phyloP scores from a whole-genome alignment of 2,888 invertebrate species.

The Beris morrisii region DNA sequence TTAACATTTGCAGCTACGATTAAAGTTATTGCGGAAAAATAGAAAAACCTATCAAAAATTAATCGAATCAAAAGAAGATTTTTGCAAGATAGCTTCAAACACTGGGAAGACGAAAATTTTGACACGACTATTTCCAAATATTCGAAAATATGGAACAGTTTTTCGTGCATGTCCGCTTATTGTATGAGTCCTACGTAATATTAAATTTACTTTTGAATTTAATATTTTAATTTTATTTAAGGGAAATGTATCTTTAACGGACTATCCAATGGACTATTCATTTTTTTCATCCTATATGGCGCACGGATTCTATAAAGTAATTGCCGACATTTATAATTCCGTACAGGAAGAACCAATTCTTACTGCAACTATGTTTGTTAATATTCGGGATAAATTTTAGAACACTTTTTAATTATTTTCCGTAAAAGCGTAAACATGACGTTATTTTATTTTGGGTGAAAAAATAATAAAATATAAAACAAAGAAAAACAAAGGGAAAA shows the following conservation, averaged over 20 bases:
- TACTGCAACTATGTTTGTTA: too few relatives aligned
- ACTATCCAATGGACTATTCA: conserved; percentile 6
- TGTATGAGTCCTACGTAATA: not conserved
- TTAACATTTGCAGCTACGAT: not conserved
- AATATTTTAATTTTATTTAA: not conserved
- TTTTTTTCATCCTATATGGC: not conserved
- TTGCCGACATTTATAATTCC: not conserved
- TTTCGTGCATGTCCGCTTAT: not conserved
- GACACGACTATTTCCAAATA: not conserved
- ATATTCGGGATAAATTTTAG: too few relatives aligned
- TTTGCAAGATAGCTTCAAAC: not conserved
- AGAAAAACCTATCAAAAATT: not conserved
- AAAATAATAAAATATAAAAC: too few relatives aligned
- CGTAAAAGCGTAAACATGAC: too few relatives aligned
- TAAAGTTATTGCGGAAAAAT: not conserved
- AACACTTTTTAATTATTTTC: too few relatives aligned
- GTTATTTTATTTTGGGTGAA: too few relatives aligned
- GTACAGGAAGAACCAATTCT: too few relatives aligned
- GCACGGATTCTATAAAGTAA: not conserved
- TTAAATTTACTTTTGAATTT: not conserved
- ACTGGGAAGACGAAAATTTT: not conserved
- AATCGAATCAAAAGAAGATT: conserved; percentile 1
- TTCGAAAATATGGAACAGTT: conserved; percentile 2
- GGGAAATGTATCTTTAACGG: not conserved
- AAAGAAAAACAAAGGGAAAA: too few relatives aligned